Percentiles rank a stretch among this genome's conserved stretches.
Evolutionary conservation across 2,888 invertebrate genomes (phyloP).

Genomic region (Xylocampa areola): DNA sequence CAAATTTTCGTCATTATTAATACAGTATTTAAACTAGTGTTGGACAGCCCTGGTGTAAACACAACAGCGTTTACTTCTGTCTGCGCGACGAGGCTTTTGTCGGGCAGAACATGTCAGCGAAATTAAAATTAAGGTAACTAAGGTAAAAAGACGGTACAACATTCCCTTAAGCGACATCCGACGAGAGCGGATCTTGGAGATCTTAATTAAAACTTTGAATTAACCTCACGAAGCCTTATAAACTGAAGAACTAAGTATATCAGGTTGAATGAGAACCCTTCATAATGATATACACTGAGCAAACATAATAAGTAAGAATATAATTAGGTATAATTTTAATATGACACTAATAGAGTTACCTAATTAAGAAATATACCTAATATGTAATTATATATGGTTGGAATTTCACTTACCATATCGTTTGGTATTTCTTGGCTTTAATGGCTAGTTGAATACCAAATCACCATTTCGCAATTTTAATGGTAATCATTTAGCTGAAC

Average conservation of each 20-base stretch:
- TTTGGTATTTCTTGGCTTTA: not conserved
- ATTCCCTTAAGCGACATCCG: slow-evolving; percentile 30
- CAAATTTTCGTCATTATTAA: too few relatives aligned
- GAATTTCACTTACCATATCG: too few relatives aligned
- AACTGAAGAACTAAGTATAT: slow-evolving; percentile 18
- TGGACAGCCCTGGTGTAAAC: too few relatives aligned
- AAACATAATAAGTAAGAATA: slow-evolving; percentile 6
- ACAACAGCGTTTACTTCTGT: slow-evolving; percentile 28
- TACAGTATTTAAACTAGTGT: too few relatives aligned
- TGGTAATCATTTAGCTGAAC: not conserved
- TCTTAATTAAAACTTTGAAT: slow-evolving; percentile 59
- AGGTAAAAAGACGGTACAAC: slow-evolving; percentile 27
- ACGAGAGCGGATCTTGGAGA: slow-evolving; percentile 31
- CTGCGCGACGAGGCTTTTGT: slow-evolving; percentile 31
- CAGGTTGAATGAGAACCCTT: slow-evolving; percentile 9
- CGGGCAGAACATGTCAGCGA: slow-evolving; percentile 35
- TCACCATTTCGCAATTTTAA: not conserved
- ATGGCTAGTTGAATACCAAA: not conserved
- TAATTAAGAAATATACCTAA: too few relatives aligned
- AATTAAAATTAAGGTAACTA: slow-evolving; percentile 46
- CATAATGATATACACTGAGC: slow-evolving; percentile 8
- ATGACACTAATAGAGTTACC: too few relatives aligned
- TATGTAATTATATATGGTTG: too few relatives aligned
- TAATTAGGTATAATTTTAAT: slow-evolving; percentile 9
- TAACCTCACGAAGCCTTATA: slow-evolving; percentile 34